Conservation (phyloP, 2,797 vertebrate species). For the Neosilurus mollespiculum region DNA sequence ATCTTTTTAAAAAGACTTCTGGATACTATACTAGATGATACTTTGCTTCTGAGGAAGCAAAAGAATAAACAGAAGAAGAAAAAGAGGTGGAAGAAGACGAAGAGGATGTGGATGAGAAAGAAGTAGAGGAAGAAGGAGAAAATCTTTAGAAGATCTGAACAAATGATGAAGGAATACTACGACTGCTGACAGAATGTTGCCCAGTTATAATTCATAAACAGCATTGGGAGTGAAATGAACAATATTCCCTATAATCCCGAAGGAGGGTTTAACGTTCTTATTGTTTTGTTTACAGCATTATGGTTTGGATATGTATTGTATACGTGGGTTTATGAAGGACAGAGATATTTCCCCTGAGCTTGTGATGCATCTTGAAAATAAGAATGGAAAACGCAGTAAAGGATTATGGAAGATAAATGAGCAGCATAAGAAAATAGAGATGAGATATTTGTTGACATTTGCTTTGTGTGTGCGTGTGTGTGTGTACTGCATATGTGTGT, state of each 20-base stretch:
- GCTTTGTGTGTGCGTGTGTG: no score
- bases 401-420: not conserved
- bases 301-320: conserved; percentile 5
- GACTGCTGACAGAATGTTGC: not conserved
- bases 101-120: no score
- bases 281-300: conserved; percentile 30
- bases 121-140: no score
- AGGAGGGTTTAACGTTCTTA: not conserved
- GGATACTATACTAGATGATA: not conserved
- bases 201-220: not conserved
- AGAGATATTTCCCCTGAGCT: conserved; percentile 3
- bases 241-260: not conserved
- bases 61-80: not conserved
- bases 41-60: no score
- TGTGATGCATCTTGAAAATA: not conserved
- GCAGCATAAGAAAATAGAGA: not conserved
- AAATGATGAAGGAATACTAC: not conserved
- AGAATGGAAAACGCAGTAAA: not conserved
- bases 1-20: not conserved
- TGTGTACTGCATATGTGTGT: no score
- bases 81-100: no score
- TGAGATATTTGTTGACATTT: not conserved
- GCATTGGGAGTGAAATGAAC: not conserved
- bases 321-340: not conserved
- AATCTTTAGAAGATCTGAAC: not conserved